These are phyloP conservation scores for Ambastaia sidthimunki DNA, from an alignment of 2,797 vertebrate genomes.

Conservation along the genomic window DNA sequence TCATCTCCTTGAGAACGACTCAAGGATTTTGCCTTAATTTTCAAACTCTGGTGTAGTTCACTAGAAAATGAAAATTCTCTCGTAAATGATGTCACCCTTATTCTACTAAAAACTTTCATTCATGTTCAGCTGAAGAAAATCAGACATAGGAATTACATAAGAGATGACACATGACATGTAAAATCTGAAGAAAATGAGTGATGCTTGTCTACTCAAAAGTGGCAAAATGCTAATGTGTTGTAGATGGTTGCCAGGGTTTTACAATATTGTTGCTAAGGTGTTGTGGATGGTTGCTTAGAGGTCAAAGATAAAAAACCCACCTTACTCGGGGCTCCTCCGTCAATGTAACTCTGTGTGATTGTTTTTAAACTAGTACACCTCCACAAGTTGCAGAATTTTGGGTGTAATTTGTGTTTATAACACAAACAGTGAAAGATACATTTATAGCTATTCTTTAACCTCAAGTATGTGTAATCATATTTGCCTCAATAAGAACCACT, in stretches of 20 bases:
- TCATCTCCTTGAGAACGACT: slow-evolving; percentile 49
- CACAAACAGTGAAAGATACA: neutral
- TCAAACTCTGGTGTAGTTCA: neutral
- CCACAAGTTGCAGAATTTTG: neutral
- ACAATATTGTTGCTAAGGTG: too few species aligned
- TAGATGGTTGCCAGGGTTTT: too few species aligned
- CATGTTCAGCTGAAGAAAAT: neutral
- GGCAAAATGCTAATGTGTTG: too few species aligned
- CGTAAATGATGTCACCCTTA: neutral
- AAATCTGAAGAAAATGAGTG: too few species aligned
- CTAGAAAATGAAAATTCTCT: too few species aligned
- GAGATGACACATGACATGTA: neutral
- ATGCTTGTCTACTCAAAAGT: too few species aligned
- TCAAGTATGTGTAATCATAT: neutral
- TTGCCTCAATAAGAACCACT: neutral
- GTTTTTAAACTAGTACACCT: neutral
- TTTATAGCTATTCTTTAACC: neutral
- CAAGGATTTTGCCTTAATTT: neutral
- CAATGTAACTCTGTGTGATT: too few species aligned
- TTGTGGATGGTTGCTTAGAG: too few species aligned
- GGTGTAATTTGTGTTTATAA: neutral
- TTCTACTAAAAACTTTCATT: neutral
- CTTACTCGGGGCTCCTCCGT: too few species aligned
- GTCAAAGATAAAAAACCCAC: too few species aligned
- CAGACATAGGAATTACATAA: neutral